Conservation (phyloP, 2,888 invertebrate species). For the Eristalis intricaria region DNA sequence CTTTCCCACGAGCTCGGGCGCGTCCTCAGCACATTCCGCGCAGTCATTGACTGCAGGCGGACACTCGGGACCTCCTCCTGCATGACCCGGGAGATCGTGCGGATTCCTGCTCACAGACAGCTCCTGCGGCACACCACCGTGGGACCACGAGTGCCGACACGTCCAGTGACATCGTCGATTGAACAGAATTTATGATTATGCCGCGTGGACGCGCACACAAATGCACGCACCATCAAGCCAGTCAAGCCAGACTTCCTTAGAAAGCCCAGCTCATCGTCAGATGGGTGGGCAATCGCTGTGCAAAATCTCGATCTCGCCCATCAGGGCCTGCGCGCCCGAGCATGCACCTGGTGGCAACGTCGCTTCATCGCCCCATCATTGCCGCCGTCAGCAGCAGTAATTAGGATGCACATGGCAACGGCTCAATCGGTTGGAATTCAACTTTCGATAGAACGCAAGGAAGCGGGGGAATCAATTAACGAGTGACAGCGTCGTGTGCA, state of each 20-base stretch:
- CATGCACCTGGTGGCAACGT: not conserved
- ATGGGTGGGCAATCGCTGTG: constrained; percentile 24
- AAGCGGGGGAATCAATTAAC: not conserved
- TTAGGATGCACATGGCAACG: constrained; percentile 45
- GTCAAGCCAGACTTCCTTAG: not conserved
- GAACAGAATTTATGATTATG: not conserved
- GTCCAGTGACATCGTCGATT: not conserved
- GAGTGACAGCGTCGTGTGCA: not conserved
- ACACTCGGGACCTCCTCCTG: not conserved
- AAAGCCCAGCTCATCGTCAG: not conserved
- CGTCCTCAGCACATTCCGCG: not conserved
- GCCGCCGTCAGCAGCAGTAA: constrained; percentile 9
- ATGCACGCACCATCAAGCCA: not conserved
- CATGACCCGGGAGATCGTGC: not conserved
- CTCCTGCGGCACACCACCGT: not conserved
- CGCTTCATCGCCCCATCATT: not conserved
- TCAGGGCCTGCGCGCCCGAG: not conserved
- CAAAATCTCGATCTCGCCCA: constrained; percentile 38
- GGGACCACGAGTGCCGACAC: not conserved
- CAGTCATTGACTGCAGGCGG: not conserved
- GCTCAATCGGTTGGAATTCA: constrained; percentile 36
- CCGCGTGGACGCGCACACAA: not conserved
- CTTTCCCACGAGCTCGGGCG: not conserved
- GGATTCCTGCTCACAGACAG: not conserved
- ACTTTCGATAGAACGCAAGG: constrained; percentile 28